Evolutionary conservation across 1,140 invertebrate genomes (phyloP), one percentile per base, ranked within the genome.

Genomic region (Psix sp.): DNA sequence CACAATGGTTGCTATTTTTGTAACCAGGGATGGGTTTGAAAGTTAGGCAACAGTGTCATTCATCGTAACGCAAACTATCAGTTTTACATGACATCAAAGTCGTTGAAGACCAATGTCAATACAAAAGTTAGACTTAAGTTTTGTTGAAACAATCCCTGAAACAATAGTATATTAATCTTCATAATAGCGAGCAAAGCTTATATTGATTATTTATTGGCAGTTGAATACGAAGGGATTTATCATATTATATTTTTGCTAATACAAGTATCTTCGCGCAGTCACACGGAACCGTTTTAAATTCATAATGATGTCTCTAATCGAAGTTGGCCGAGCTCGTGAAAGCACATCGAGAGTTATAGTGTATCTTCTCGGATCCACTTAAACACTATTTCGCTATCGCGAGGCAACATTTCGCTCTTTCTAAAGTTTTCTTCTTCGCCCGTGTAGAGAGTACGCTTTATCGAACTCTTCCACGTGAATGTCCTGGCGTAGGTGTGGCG

Each of bases 1-100:
- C 59, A 66, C 62, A 66, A 66, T 57, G 36, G 51, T 57, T 43
- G 51, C 49, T 48, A 46, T 54, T 48, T 67, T 67, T 67, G 16
- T 49, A 38, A 6, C 43, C 39, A 38, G 43, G 52, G 63, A 67
- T 67, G 63, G 49, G 36, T 38, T 67, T 49, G 21, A 15, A 40
- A 42, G 43, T 49, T 43, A 13, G 5, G 43, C 33, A 48, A 52
- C 43, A 67, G 51, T 67, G 63, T 56, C 51, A 49, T 57, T 56
- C 40, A 65, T 46, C 51, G 49, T 48, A 54, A 46, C 40, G 31
- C 39, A 31, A 15, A 4, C 60, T 56, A 65, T 65, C 56, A 56
- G 40, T 56, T 65, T 0, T 56, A 46, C 60, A 52, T 18, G 48
- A 56, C 49, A 11, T 18, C 10, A 62, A 36, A 52, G 49, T 39